Conservation (phyloP, 2,797 vertebrate genomes). For the Heteromormyrus szaboi region DNA sequence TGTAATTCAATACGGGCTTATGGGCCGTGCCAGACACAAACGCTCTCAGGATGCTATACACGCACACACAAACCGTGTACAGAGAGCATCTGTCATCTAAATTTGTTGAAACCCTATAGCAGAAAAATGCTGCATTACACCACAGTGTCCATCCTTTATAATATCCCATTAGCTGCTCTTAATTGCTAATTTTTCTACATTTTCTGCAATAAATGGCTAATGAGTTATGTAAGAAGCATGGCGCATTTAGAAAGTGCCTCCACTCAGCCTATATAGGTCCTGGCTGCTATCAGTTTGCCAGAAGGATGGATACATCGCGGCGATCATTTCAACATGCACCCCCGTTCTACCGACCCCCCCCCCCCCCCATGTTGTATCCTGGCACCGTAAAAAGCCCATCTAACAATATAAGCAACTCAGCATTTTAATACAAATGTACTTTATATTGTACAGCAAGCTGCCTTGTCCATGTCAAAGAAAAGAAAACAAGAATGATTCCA, state of each 20-base stretch:
- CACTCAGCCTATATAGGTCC: neutral
- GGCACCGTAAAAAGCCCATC: neutral
- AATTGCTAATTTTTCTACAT: neutral
- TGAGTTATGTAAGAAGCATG: neutral
- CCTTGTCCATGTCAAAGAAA: neutral
- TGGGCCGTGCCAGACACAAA: neutral
- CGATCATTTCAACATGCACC: neutral
- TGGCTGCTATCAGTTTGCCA: neutral
- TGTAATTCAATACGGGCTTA: neutral
- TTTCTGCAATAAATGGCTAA: neutral
- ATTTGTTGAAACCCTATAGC: neutral
- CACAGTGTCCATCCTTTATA: neutral
- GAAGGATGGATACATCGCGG: neutral
- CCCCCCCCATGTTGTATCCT: neutral
- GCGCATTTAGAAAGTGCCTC: neutral
- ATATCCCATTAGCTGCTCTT: neutral
- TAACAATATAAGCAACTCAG: neutral
- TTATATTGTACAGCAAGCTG: neutral
- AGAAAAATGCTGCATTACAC: neutral
- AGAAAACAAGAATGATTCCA: neutral
- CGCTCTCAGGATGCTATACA: neutral
- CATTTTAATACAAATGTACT: neutral
- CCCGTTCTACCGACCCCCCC: neutral
- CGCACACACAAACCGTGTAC: constrained; percentile 24
- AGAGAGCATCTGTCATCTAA: neutral